Percentiles rank a stretch among this genome's conserved stretches.
Conservation (phyloP, 2,888 invertebrate genomes). For the Folsomia candida region DNA sequence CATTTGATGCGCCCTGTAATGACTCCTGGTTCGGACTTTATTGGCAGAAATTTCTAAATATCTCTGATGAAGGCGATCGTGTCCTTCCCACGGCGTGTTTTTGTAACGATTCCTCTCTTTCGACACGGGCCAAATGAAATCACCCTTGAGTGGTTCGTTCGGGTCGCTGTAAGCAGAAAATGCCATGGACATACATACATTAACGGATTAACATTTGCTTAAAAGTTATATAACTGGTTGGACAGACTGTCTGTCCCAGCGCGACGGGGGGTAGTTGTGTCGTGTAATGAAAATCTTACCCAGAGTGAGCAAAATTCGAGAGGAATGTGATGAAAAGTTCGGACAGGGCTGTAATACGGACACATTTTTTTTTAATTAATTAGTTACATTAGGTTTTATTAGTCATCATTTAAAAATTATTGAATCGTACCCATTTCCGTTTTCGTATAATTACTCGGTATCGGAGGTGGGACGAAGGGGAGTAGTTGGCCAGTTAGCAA, state of each 20-base stretch:
- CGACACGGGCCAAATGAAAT: slow-evolving; percentile 70
- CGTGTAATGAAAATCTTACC: no score
- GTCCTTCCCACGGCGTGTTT: slow-evolving; percentile 84
- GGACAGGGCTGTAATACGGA: no score
- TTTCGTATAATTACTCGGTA: slow-evolving; percentile 70
- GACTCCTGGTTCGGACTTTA: slow-evolving; percentile 58
- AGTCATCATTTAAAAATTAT: no score
- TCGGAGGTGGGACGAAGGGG: slow-evolving; percentile 60
- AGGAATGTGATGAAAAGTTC: slow-evolving; percentile 71
- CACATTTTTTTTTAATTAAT: no score
- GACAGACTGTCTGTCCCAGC: no score
- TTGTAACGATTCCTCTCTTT: slow-evolving; percentile 81
- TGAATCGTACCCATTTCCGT: no score
- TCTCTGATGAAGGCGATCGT: slow-evolving; percentile 87
- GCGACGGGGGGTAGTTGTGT: no score
- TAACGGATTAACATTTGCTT: no score
- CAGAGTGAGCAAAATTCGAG: slow-evolving; percentile 76
- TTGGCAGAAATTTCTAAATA: slow-evolving; percentile 72
- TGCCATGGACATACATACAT: no score
- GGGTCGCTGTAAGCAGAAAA: slow-evolving; percentile 84
- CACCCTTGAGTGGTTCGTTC: slow-evolving; percentile 68
- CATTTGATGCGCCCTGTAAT: slow-evolving; percentile 86
- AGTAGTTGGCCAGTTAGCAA: slow-evolving; percentile 44
- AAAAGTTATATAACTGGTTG: no score
- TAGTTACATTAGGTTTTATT: no score